Evolutionary conservation across 1,140 invertebrate species (phyloP).

Genomic region (Hyphantria cunea): DNA sequence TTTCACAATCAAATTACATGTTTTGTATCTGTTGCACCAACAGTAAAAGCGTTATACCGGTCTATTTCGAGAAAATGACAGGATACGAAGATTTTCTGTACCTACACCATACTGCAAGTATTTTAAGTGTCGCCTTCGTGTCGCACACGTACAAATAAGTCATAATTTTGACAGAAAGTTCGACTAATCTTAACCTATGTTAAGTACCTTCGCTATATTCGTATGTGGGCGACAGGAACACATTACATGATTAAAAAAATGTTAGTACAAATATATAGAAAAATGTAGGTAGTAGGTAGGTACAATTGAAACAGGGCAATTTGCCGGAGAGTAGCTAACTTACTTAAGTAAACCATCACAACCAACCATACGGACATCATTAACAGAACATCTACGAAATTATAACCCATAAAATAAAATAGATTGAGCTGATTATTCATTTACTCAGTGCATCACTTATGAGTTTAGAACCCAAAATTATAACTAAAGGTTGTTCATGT

Average conservation of each 20-base stretch:
- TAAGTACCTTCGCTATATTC: constrained; percentile 58
- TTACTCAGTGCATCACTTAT: constrained; percentile 52
- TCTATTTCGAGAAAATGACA: constrained; percentile 60
- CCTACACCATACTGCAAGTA: constrained; percentile 60
- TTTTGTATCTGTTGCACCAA: constrained; percentile 8
- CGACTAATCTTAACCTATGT: constrained; percentile 42
- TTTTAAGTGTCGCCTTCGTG: constrained; percentile 37
- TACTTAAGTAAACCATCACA: constrained; percentile 81
- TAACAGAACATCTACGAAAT: constrained; percentile 68
- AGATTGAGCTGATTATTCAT: constrained; percentile 59
- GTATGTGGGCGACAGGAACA: constrained; percentile 41
- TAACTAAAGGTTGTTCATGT: constrained; percentile 54
- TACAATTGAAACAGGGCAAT: constrained; percentile 57
- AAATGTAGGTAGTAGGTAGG: constrained; percentile 50
- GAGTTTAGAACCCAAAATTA: constrained; percentile 70
- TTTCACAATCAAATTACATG: constrained; percentile 40
- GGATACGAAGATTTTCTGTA: constrained; percentile 42
- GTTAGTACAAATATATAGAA: constrained; percentile 66
- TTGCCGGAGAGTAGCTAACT: constrained; percentile 74
- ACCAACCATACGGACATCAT: constrained; percentile 79
- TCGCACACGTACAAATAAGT: constrained; percentile 31
- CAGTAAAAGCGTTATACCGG: constrained; percentile 7
- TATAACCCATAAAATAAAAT: constrained; percentile 61
- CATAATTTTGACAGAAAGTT: neutral
- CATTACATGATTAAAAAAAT: constrained; percentile 42